phyloP scores from a whole-genome alignment of 2,888 invertebrate genomes.

The Chymomyza caudatula region DNA sequence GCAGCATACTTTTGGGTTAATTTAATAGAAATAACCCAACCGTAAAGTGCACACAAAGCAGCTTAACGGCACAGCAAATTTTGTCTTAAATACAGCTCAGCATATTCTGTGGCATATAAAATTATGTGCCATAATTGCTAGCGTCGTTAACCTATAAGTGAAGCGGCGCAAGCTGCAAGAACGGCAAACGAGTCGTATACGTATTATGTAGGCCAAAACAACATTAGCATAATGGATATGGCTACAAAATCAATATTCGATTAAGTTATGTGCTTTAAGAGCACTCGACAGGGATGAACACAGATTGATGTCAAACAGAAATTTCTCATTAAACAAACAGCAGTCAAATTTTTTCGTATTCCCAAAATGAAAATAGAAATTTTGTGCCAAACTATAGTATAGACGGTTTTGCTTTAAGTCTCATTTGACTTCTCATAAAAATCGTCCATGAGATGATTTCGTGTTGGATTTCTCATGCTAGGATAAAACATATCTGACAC shows the following conservation, averaged over 20 bases:
- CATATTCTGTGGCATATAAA: not conserved
- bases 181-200: not conserved
- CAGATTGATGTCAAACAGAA: not conserved
- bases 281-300: not conserved
- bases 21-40: not conserved
- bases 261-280: not conserved
- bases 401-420: too few relatives aligned
- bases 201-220: not conserved
- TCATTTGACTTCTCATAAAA: too few relatives aligned
- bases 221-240: not conserved
- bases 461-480: too few relatives aligned
- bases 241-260: not conserved
- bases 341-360: too few relatives aligned
- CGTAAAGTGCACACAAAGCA: not conserved
- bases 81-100: not conserved
- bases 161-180: not conserved
- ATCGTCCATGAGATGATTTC: too few relatives aligned
- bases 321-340: not conserved
- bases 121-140: not conserved
- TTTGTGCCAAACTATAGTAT: too few relatives aligned
- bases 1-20: slow-evolving; percentile 11
- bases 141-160: not conserved
- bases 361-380: too few relatives aligned
- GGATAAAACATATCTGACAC: too few relatives aligned
- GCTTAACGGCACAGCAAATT: not conserved